phyloP scores from a whole-genome alignment of 2,888 invertebrate species.

The Lasioglossum morio region DNA sequence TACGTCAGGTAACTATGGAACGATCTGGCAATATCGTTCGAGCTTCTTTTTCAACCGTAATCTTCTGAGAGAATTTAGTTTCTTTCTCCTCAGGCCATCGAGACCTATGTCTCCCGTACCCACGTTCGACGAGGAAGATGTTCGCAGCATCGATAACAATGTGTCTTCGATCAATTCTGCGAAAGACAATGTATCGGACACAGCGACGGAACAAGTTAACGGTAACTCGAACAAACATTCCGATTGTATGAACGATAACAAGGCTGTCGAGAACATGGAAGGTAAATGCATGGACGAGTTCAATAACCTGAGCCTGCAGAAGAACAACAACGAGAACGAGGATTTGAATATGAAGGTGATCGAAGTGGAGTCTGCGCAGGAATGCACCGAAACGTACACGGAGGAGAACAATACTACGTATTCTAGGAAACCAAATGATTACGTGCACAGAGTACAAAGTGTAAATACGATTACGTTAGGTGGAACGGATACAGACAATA shows the following conservation, averaged over 20 bases:
- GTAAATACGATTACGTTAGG: constrained; percentile 79
- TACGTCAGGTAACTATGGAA: constrained; percentile 88
- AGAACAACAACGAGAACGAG: constrained; percentile 75
- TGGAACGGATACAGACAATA: constrained; percentile 84
- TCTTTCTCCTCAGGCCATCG: constrained; percentile 86
- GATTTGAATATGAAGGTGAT: constrained; percentile 76
- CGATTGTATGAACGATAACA: constrained; percentile 77
- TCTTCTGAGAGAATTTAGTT: background rate
- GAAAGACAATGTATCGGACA: constrained; percentile 54
- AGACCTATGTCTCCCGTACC: constrained; percentile 91
- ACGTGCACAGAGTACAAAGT: constrained; percentile 80
- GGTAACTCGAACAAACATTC: constrained; percentile 72
- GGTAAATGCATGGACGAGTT: constrained; percentile 78
- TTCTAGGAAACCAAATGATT: constrained; percentile 72
- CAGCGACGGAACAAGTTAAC: constrained; percentile 63
- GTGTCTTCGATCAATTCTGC: constrained; percentile 58
- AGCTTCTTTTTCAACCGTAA: background rate
- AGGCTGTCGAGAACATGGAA: constrained; percentile 80
- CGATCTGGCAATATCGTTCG: background rate
- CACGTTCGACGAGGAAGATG: constrained; percentile 86
- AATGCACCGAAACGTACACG: constrained; percentile 66
- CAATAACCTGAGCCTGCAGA: constrained; percentile 67
- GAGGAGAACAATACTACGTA: constrained; percentile 70
- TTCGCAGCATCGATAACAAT: constrained; percentile 67
- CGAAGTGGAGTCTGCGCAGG: constrained; percentile 71